Conservation (phyloP, 2,797 vertebrate species). For the Enteromius mattozi region DNA sequence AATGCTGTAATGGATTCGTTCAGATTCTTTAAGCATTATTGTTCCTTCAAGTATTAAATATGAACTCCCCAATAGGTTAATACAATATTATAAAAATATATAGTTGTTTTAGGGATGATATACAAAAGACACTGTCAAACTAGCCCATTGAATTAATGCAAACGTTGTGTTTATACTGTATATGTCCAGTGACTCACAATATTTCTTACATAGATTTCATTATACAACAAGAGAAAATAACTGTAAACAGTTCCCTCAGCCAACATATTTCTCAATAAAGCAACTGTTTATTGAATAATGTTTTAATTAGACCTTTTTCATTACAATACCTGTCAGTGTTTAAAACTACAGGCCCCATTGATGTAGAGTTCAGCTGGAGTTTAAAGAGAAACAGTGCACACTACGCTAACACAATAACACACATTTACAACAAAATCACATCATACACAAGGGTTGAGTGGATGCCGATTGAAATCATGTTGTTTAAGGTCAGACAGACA, state of each 20-base stretch:
- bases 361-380: constrained; percentile 56
- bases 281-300: constrained; percentile 52
- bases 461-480: constrained; percentile 47
- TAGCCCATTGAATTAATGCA: background rate
- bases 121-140: constrained; percentile 18
- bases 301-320: constrained; percentile 50
- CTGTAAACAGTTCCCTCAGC: constrained; percentile 27
- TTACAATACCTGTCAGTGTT: constrained; percentile 45
- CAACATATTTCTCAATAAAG: constrained; percentile 52
- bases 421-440: constrained; percentile 38
- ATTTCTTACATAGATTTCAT: constrained; percentile 35
- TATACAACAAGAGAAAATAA: constrained; percentile 42
- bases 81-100: constrained; percentile 20
- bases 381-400: constrained; percentile 40
- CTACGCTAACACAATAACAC: constrained; percentile 46
- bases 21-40: constrained; percentile 39
- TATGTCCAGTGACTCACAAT: constrained; percentile 13
- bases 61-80: background rate
- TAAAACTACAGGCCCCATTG: constrained; percentile 33
- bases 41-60: constrained; percentile 48
- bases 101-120: constrained; percentile 22
- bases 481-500: constrained; percentile 41
- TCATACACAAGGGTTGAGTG: constrained; percentile 34
- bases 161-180: constrained; percentile 26
- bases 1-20: constrained; percentile 39